phyloP scores from a whole-genome alignment of 1,140 invertebrate genomes.

The Drosophila novamexicana region DNA sequence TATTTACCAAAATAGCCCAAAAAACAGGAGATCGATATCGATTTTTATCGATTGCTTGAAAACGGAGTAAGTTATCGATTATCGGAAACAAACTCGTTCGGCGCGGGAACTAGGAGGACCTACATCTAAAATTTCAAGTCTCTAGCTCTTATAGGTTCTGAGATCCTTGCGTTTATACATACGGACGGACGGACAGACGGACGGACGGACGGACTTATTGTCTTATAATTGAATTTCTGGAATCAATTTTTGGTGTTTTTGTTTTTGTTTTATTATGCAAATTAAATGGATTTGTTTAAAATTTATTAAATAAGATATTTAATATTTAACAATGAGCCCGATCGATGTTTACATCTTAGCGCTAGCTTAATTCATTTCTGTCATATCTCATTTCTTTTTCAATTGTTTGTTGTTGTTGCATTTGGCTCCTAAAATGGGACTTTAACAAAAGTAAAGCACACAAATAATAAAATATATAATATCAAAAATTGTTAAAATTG shows the following conservation, averaged over 20 bases:
- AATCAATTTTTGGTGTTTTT: background rate
- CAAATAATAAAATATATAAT: slow-evolving; percentile 78
- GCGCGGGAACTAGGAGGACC: too few relatives aligned
- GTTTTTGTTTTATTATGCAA: slow-evolving; percentile 34
- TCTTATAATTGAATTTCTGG: background rate
- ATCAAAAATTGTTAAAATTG: slow-evolving; percentile 65
- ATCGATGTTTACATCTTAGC: slow-evolving; percentile 55
- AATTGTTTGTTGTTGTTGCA: slow-evolving; percentile 11
- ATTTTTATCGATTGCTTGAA: too few relatives aligned
- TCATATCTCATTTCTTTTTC: slow-evolving; percentile 34
- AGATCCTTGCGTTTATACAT: too few relatives aligned
- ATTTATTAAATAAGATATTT: slow-evolving; percentile 78
- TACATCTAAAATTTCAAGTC: too few relatives aligned
- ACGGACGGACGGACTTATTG: too few relatives aligned
- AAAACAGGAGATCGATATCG: too few relatives aligned
- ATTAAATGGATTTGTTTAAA: slow-evolving; percentile 62
- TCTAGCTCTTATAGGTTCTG: too few relatives aligned
- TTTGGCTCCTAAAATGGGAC: slow-evolving; percentile 71
- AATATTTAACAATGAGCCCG: slow-evolving; percentile 50
- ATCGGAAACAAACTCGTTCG: too few relatives aligned
- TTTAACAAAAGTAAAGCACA: slow-evolving; percentile 77
- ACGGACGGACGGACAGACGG: too few relatives aligned
- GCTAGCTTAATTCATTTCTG: slow-evolving; percentile 30
- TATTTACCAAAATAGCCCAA: too few relatives aligned
- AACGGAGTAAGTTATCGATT: too few relatives aligned